Base-by-base conservation (phyloP, 2,888 invertebrate genomes). In the Parthenolecanium corni region DNA sequence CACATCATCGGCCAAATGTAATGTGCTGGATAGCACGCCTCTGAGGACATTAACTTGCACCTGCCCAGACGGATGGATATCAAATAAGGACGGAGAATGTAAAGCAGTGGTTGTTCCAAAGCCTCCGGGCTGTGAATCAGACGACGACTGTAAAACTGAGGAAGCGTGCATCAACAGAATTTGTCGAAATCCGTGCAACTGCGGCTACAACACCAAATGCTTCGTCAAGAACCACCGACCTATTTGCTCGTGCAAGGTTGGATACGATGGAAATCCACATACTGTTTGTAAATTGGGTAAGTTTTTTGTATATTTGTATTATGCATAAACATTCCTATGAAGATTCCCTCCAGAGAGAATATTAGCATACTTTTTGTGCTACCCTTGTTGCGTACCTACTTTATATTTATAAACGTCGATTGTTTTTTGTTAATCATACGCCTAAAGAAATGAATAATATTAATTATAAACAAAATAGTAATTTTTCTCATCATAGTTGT, bases 41-140 rank as follows among this genome's bases (percentile, higher is more conserved):
- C 86, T 91, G 58, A 78, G 90, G 67, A 91, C 91, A 3, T 84
- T 92, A 81, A 85, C 88, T 52, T 92, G 91, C 72, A 86, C 87
- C 64, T 91, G 91, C 70, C 88, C 89, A 0, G 85, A 86, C 69
- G 86, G 89, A 52, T 89, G 84, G 79, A 83, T 89, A 66, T 87
- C 89, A 0, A 84, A 89, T 70, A 78, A 83, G 68, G 82, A 82
- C 68, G 89, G 89, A 64, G 81, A 85, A 71, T 91, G 91, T 71
- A 82, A 80, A 70, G 82, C 85, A 63, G 72, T 85, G 31, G 76
- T 83, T 54, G 74, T 85, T 65, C 81, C 84, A 72, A 71, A 73
- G 6, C 72, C 74, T 14, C 75, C 84, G 4, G 87, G 88, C 52
- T 93, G 93, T 71, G 82, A 83, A 18, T 78, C 82, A 9, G 89